phyloP scores from a whole-genome alignment of 2,888 invertebrate species.

The Drosophila paramelanica region DNA sequence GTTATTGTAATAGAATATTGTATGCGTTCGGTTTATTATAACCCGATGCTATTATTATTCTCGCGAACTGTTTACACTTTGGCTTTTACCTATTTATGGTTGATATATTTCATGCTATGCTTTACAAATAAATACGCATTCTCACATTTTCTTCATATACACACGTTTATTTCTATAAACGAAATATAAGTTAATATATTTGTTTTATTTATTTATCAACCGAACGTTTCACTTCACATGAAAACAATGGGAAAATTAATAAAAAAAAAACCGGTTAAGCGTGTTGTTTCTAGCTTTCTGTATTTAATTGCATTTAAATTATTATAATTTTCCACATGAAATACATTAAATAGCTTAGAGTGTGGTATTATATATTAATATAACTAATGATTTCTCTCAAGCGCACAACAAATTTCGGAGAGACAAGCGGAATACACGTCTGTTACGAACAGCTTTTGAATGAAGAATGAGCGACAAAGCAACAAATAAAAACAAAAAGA shows the following conservation, averaged over 20 bases:
- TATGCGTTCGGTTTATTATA: background rate
- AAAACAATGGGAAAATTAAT: constrained; percentile 22
- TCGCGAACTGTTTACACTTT: constrained; percentile 26
- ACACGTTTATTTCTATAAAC: constrained; percentile 2
- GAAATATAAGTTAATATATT: constrained; percentile 13
- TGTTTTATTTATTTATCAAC: constrained; percentile 31
- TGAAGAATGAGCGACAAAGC: constrained; percentile 39
- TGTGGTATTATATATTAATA: constrained; percentile 17
- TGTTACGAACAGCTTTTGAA: constrained; percentile 43
- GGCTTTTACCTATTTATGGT: constrained; percentile 15
- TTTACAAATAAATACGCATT: constrained; percentile 2
- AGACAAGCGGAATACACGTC: constrained; percentile 37
- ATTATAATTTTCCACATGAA: constrained; percentile 21
- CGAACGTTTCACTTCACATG: constrained; percentile 21
- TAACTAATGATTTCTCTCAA: constrained; percentile 18
- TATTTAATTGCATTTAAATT: constrained; percentile 24
- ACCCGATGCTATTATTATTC: background rate
- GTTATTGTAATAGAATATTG: constrained; percentile 10
- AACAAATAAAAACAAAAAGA: constrained; percentile 51
- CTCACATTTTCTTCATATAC: background rate
- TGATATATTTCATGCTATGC: constrained; percentile 6
- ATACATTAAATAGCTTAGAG: constrained; percentile 18
- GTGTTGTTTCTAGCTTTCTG: constrained; percentile 2
- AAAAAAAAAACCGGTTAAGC: constrained; percentile 38
- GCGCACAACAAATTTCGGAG: constrained; percentile 17